phyloP scores from a whole-genome alignment of 2,797 vertebrate genomes.

The Cossypha niveicapilla region DNA sequence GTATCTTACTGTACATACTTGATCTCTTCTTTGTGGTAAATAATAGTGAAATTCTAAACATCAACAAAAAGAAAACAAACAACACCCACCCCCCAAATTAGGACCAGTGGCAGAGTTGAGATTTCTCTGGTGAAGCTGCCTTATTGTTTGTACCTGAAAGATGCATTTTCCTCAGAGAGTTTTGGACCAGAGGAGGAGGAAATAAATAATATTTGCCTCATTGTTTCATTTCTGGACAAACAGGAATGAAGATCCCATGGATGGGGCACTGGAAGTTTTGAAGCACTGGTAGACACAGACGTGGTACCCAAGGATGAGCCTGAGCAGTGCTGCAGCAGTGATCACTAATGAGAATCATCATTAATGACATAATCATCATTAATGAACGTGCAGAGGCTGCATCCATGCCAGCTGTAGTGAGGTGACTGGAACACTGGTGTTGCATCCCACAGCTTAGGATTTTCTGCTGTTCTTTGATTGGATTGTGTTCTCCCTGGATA shows the following conservation, averaged over 20 bases:
- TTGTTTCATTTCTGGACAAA: not conserved
- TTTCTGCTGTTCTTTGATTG: not conserved
- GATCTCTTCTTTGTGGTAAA: not conserved
- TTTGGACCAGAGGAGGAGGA: not conserved
- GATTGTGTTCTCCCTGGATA: not conserved
- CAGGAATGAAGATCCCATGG: fast-evolving
- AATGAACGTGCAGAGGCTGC: not conserved
- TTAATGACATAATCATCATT: not conserved
- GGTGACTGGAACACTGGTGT: not conserved
- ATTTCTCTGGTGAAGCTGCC: not conserved
- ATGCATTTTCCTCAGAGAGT: not conserved
- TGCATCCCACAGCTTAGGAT: not conserved
- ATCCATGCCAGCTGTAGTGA: not conserved
- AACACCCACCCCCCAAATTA: no score
- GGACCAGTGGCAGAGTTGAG: not conserved
- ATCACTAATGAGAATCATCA: not conserved
- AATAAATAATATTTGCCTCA: fast-evolving
- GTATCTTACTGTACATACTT: not conserved
- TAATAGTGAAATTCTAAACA: not conserved
- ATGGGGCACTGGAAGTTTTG: not conserved
- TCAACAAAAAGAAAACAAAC: fast-evolving
- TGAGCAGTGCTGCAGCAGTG: not conserved
- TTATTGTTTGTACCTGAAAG: not conserved
- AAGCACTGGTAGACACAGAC: not conserved
- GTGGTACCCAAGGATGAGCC: not conserved